Conservation (phyloP, 2,888 invertebrate genomes). For the Xanthorhoe spadicearia region DNA sequence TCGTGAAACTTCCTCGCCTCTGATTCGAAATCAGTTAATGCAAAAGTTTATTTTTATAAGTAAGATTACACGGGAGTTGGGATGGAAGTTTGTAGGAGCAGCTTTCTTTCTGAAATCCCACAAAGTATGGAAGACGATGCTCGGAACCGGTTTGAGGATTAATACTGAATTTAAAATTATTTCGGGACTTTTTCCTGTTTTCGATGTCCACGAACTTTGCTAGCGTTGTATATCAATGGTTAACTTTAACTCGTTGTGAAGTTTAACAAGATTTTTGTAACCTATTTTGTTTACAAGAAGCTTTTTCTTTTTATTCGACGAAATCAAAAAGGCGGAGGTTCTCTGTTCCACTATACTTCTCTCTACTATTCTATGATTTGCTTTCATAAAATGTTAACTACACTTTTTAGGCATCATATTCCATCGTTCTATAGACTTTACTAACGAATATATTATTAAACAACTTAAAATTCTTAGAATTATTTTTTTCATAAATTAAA, state of each 20-base stretch:
- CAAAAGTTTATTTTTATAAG: slow-evolving; percentile 86
- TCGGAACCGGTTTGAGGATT: slow-evolving; percentile 74
- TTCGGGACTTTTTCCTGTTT: slow-evolving; percentile 67
- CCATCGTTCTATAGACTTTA: too few relatives aligned
- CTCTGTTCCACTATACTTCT: not conserved
- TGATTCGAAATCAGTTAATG: slow-evolving; percentile 85
- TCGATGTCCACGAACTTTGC: slow-evolving; percentile 65
- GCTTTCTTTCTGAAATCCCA: slow-evolving; percentile 80
- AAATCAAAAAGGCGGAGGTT: not conserved
- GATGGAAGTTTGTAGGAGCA: slow-evolving; percentile 77
- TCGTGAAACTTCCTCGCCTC: slow-evolving; percentile 70
- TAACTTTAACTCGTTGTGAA: slow-evolving; percentile 56
- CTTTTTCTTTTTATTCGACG: not conserved
- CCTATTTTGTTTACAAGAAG: slow-evolving; percentile 29
- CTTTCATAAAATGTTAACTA: too few relatives aligned
- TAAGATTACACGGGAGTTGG: slow-evolving; percentile 83
- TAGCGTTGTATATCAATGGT: slow-evolving; percentile 64
- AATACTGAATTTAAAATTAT: slow-evolving; percentile 81
- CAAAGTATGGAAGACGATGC: slow-evolving; percentile 78
- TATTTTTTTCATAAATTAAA: too few relatives aligned
- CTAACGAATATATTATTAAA: too few relatives aligned
- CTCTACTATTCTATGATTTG: not conserved
- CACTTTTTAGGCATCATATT: too few relatives aligned
- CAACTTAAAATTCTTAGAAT: too few relatives aligned
- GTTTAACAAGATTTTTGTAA: slow-evolving; percentile 57